A percentile compares a stretch with the other conserved stretches of the same genome.
Evolutionary conservation across 2,888 invertebrate species (phyloP).

Genomic region (Lutraria lutraria): DNA sequence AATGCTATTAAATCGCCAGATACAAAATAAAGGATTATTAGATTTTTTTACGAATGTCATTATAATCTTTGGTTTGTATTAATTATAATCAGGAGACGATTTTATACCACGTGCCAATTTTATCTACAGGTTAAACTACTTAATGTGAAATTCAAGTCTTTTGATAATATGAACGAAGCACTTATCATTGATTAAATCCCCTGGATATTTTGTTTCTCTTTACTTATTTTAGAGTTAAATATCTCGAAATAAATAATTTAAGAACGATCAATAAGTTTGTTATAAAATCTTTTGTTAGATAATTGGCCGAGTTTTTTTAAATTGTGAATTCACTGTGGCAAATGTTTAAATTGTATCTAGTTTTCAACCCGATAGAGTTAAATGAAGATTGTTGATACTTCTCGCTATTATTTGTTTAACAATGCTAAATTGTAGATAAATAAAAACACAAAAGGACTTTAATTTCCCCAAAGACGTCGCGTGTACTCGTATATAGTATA

Average conservation of each 20-base stretch:
- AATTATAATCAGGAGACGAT: constrained; percentile 24
- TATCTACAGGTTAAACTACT: not conserved
- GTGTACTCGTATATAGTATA: not conserved
- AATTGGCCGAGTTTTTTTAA: not conserved
- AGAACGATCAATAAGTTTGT: not conserved
- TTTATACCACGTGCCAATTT: not conserved
- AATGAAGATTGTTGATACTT: not conserved
- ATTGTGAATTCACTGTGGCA: not conserved
- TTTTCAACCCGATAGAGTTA: not conserved
- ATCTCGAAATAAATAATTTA: not conserved
- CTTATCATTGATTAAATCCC: not conserved
- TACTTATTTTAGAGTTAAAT: constrained; percentile 22
- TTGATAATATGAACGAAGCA: not conserved
- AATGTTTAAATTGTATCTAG: not conserved
- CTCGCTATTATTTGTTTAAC: not conserved
- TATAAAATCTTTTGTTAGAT: not conserved
- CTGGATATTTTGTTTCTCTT: not conserved
- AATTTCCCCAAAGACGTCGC: constrained; percentile 26
- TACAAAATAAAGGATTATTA: not conserved
- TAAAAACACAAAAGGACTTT: not conserved
- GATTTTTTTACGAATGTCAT: not conserved
- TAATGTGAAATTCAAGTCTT: constrained; percentile 7
- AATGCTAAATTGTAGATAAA: not conserved
- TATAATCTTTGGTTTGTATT: constrained; percentile 5
- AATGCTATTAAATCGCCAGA: not conserved